phyloP scores from a whole-genome alignment of 2,797 vertebrate genomes.

The Sebastes steindachneri region DNA sequence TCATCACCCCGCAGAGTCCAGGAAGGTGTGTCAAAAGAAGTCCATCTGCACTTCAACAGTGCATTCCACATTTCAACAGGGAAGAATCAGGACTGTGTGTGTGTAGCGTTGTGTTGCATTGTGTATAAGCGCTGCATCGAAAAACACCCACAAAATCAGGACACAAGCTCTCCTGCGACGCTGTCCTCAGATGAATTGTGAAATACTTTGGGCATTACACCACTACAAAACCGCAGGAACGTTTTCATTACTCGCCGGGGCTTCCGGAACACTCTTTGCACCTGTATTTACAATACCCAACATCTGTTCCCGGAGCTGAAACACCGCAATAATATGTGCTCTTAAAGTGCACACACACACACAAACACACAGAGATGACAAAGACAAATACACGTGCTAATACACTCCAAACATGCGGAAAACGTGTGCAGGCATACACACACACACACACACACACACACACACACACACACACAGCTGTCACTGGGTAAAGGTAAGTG shows the following conservation, averaged over 20 bases:
- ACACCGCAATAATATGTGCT: slow-evolving; percentile 67
- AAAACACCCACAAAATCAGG: not conserved
- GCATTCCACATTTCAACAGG: slow-evolving; percentile 34
- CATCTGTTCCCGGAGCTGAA: slow-evolving; percentile 77
- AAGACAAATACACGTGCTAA: slow-evolving; percentile 38
- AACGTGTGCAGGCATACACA: slow-evolving; percentile 15
- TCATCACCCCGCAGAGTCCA: slow-evolving; percentile 13
- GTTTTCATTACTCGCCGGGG: slow-evolving; percentile 69
- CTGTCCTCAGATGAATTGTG: slow-evolving; percentile 66
- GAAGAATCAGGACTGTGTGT: slow-evolving; percentile 3
- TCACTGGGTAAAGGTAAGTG: slow-evolving; percentile 71
- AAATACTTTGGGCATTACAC: slow-evolving; percentile 71
- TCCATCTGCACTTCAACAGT: slow-evolving; percentile 20
- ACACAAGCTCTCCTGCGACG: not conserved
- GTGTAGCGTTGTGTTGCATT: not conserved
- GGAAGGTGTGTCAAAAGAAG: slow-evolving; percentile 37
- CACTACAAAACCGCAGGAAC: slow-evolving; percentile 61
- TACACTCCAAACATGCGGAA: slow-evolving; percentile 32
- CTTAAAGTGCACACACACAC: slow-evolving; percentile 43
- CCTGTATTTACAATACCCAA: slow-evolving; percentile 82
- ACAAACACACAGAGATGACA: slow-evolving; percentile 17
- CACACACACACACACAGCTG: slow-evolving; percentile 53
- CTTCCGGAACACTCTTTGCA: slow-evolving; percentile 77
- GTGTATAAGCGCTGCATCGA: not conserved
- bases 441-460: slow-evolving; percentile 38